Evolutionary conservation across 2,888 invertebrate species (phyloP).

Genomic region (Fragum sueziense): DNA sequence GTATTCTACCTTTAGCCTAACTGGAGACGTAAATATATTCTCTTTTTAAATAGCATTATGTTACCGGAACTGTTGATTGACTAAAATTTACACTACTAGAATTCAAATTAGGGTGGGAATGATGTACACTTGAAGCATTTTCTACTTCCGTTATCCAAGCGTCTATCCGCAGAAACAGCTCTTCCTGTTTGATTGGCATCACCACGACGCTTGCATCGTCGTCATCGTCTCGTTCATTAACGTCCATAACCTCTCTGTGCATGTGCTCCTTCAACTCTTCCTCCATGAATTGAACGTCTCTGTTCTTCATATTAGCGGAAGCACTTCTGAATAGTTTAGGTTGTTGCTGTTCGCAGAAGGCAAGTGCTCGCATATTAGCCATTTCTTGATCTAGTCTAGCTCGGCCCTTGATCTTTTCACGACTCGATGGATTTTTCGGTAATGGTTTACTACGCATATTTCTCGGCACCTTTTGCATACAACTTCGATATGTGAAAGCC

Average conservation of each 20-base stretch:
- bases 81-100: neutral
- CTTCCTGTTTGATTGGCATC: slow-evolving; percentile 67
- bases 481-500: slow-evolving; percentile 45
- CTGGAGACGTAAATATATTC: too few relatives aligned
- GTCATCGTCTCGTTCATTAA: slow-evolving; percentile 44
- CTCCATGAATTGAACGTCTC: slow-evolving; percentile 71
- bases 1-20: too few relatives aligned
- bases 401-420: slow-evolving; percentile 73
- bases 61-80: neutral
- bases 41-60: neutral
- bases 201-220: slow-evolving; percentile 58
- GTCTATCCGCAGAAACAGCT: slow-evolving; percentile 67
- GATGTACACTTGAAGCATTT: slow-evolving; percentile 39
- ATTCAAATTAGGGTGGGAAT: neutral
- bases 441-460: slow-evolving; percentile 58
- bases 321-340: slow-evolving; percentile 69
- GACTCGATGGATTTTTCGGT: slow-evolving; percentile 66
- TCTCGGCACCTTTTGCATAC: slow-evolving; percentile 53
- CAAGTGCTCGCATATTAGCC: slow-evolving; percentile 71
- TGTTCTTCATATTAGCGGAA: slow-evolving; percentile 68
- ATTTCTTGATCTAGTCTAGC: slow-evolving; percentile 73
- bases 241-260: slow-evolving; percentile 55
- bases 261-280: slow-evolving; percentile 68
- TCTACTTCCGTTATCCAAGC: slow-evolving; percentile 69
- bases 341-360: slow-evolving; percentile 73